Percentiles rank a stretch among this genome's conserved stretches.
These are phyloP conservation scores for Leptopterna dolabrata DNA, from an alignment of 2,888 invertebrate genomes.

Conservation along the genomic window DNA sequence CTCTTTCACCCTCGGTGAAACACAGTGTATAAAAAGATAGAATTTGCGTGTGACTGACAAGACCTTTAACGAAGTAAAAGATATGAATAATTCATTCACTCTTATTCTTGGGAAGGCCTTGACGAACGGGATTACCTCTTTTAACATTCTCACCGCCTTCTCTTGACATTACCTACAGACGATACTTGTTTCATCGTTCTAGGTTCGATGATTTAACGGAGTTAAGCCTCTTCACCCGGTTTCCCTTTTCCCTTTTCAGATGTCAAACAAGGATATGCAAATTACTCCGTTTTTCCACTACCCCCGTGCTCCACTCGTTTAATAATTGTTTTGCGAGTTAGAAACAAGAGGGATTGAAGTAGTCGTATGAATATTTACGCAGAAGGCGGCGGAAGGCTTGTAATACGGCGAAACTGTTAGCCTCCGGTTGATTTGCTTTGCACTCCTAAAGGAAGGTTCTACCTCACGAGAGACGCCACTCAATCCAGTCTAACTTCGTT, in stretches of 20 bases:
- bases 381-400: background rate
- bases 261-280: conserved; percentile 4
- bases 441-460: background rate
- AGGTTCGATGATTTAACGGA: conserved; percentile 3
- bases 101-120: conserved; percentile 16
- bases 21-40: background rate
- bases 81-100: conserved; percentile 51
- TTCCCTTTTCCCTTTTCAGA: background rate
- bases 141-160: conserved; percentile 30
- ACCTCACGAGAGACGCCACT: background rate
- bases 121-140: conserved; percentile 8
- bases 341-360: background rate
- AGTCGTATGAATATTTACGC: conserved; percentile 19
- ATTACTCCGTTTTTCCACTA: background rate
- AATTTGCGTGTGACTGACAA: conserved; percentile 49
- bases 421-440: background rate
- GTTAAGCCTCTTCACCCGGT: background rate
- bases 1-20: background rate
- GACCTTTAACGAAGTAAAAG: conserved; percentile 40
- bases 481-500: background rate
- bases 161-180: conserved; percentile 26
- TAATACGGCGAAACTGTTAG: background rate
- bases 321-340: conserved; percentile 10
- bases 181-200: conserved; percentile 33
- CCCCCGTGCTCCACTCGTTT: background rate